Evolutionary conservation across 2,888 invertebrate species (phyloP), one percentile per base, ranked within the genome.

Genomic region (Bhutanitis thaidina): DNA sequence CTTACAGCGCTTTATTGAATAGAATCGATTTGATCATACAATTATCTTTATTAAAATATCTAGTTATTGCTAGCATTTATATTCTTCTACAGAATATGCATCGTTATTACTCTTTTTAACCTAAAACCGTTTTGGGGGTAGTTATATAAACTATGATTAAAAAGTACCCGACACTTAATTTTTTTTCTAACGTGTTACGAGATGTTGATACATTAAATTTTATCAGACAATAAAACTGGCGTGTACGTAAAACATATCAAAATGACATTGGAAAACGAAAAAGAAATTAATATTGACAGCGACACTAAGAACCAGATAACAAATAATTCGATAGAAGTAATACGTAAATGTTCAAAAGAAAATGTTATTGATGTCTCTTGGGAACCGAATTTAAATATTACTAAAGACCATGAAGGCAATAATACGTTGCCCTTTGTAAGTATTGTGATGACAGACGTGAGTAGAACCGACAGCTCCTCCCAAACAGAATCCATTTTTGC

Each of bases 371-470:
- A 85, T 54, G 71, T 72, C 54, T 88, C 87, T 56, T 88, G 82
- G 83, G 83, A 83, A 53, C 64, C 63, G 48, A 76, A 60, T 61
- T 59, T 67, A 55, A 62, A 62, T 62, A 77, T 77, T 32, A 57
- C 59, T 30, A 67, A 59, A 52, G 73, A 74, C 58, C 63, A 59
- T 47, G 73, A 65, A 47, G 60, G 43, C 52, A 67, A 72, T 58
- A 70, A 62, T 56, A 81, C 80, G 38, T 79, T 82, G 51, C 79
- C 80, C 36, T 83, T 77, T 62, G 66, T 73, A 57, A 81, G 75
- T 61, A 64, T 70, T 41, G 77, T 81, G 74, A 67, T 74, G 30
- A 68, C 66, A 60, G 79, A 80, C 61, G 70, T 63, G 46, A 76
- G 69, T 57, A 62, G 63, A 59, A 62, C 56, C 25, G 64, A 65